These are phyloP conservation scores for Pollachius pollachius DNA, from an alignment of 2,113 vertebrate genomes.

Conservation along the genomic window DNA sequence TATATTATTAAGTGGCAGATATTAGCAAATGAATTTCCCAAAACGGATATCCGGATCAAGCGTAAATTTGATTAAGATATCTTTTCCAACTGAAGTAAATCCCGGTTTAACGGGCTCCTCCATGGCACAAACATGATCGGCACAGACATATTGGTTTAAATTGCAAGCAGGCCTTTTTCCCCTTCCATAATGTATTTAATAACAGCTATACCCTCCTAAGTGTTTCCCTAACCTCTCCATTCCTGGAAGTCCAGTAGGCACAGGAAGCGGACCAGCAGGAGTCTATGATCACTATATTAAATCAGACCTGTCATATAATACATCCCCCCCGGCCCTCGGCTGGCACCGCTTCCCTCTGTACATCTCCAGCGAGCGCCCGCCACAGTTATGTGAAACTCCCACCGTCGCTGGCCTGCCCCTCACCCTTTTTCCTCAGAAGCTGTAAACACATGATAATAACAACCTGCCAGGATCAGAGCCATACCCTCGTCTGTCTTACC, in stretches of 20 bases:
- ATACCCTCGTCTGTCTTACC: constrained; percentile 42
- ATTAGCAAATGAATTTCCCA: too few species aligned
- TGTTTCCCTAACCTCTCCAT: constrained; percentile 50
- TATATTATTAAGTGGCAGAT: too few species aligned
- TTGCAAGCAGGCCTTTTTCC: constrained; percentile 33
- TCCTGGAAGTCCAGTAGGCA: constrained; percentile 57
- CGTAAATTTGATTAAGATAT: too few species aligned
- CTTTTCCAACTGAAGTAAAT: too few species aligned
- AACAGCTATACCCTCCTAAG: constrained; percentile 50
- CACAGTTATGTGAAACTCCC: constrained; percentile 49
- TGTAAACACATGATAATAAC: constrained; percentile 67
- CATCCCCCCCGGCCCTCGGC: constrained; percentile 52
- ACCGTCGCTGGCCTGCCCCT: constrained; percentile 28
- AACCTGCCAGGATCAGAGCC: constrained; percentile 43
- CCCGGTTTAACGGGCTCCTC: too few species aligned
- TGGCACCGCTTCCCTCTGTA: constrained; percentile 53
- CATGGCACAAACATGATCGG: too few species aligned
- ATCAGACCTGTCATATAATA: constrained; percentile 70
- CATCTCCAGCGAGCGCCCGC: constrained; percentile 39
- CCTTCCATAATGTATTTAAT: constrained; percentile 1
- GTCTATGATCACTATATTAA: constrained; percentile 63
- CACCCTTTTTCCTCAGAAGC: constrained; percentile 47
- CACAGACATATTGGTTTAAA: too few species aligned
- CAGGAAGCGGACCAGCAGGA: constrained; percentile 71
- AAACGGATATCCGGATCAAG: too few species aligned